These are phyloP conservation scores for Pyrrhosoma nymphula DNA, from an alignment of 2,888 invertebrate species.

Conservation along the genomic window DNA sequence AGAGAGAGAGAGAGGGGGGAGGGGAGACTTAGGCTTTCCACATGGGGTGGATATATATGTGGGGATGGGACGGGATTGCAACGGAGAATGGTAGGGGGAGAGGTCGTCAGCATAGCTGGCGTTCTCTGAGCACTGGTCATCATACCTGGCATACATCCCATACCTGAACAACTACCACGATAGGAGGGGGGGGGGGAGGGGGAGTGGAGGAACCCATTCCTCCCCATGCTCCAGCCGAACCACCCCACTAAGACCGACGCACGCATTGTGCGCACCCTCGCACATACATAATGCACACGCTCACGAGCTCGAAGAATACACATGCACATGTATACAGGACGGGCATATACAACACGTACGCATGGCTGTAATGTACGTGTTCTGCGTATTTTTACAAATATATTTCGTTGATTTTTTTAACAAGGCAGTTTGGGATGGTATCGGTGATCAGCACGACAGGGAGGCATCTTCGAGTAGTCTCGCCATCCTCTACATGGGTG, in stretches of 20 bases:
- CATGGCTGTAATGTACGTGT: neutral
- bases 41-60: neutral
- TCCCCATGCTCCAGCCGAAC: conserved; percentile 74
- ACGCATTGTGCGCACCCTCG: neutral
- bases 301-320: neutral
- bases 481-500: too few species aligned
- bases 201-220: conserved; percentile 57
- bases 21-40: conserved; percentile 13
- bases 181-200: too few species aligned
- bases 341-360: neutral
- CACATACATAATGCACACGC: neutral
- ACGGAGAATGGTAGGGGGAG: neutral
- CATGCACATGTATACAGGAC: neutral
- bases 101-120: conserved; percentile 70
- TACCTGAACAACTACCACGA: conserved; percentile 64
- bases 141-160: conserved; percentile 70
- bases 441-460: neutral
- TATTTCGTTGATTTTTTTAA: neutral
- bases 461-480: too few species aligned
- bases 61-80: neutral
- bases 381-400: neutral
- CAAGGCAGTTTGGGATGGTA: neutral
- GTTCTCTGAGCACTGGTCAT: conserved; percentile 69
- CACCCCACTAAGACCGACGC: conserved; percentile 74
- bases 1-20: too few species aligned